Conservation (phyloP, 2,888 invertebrate genomes). For the Monoplex corrugatus region DNA sequence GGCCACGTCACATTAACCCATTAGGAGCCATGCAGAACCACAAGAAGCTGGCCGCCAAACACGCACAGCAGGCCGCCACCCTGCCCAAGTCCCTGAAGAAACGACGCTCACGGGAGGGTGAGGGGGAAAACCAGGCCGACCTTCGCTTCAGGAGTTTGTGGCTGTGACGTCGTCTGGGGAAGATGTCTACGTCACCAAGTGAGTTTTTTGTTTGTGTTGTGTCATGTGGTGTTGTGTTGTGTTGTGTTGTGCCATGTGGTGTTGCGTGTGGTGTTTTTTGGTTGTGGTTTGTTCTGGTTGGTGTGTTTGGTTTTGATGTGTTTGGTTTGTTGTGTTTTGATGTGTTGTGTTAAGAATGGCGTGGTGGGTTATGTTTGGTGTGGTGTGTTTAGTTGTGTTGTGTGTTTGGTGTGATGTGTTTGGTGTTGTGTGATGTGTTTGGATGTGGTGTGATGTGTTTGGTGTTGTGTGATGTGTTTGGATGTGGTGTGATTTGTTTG, state of each 20-base stretch:
- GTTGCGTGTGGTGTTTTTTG: constrained; percentile 32
- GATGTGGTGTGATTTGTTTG: not conserved
- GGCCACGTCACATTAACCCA: constrained; percentile 89
- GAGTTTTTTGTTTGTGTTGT: constrained; percentile 50
- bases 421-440: not conserved
- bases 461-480: not conserved
- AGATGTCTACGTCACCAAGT: constrained; percentile 72
- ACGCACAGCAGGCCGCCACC: constrained; percentile 64
- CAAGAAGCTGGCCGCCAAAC: constrained; percentile 66
- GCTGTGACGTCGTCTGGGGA: constrained; percentile 62
- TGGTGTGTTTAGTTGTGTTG: not conserved
- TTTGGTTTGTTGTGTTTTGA: not conserved
- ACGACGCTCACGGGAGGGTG: constrained; percentile 73
- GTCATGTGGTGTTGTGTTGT: not conserved
- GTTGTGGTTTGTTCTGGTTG: not conserved
- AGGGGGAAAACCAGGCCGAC: constrained; percentile 65
- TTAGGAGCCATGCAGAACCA: constrained; percentile 85
- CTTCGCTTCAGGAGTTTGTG: constrained; percentile 74
- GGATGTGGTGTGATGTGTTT: not conserved
- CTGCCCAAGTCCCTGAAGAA: constrained; percentile 74
- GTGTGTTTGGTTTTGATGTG: not conserved
- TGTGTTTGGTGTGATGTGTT: not conserved
- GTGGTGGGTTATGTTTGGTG: not conserved
- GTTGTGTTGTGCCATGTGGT: constrained; percentile 51
- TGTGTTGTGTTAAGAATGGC: too few species aligned